phyloP scores from a whole-genome alignment of 2,113 vertebrate genomes.

The Equus przewalskii region DNA sequence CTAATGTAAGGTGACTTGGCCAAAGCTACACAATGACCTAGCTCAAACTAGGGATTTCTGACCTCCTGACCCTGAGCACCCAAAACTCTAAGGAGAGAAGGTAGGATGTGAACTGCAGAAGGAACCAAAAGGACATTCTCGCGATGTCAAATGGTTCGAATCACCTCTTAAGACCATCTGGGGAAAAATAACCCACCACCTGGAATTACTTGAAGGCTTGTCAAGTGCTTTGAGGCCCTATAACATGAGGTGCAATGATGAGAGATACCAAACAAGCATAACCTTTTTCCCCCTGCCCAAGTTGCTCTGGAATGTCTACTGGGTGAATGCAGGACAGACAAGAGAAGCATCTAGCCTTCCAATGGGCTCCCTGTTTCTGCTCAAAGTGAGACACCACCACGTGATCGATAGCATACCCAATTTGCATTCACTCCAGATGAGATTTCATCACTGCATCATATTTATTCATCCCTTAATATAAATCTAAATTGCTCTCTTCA shows the following conservation, averaged over 20 bases:
- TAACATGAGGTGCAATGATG: background rate
- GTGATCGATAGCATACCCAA: slow-evolving; percentile 57
- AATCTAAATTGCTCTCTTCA: slow-evolving; percentile 81
- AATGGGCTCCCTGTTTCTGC: background rate
- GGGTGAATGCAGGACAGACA: background rate
- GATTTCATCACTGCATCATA: slow-evolving; percentile 76
- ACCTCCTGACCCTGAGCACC: background rate
- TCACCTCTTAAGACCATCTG: background rate
- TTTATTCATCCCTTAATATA: slow-evolving; percentile 81
- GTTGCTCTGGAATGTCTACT: background rate
- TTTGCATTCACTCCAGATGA: slow-evolving; percentile 73
- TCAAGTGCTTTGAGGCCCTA: background rate
- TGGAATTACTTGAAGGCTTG: slow-evolving; percentile 12
- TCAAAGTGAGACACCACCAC: background rate
- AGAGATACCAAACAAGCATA: background rate
- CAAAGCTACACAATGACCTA: background rate
- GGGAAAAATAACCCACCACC: background rate
- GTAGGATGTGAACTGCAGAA: background rate
- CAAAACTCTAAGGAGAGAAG: background rate
- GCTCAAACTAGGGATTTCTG: background rate
- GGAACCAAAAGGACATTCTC: background rate
- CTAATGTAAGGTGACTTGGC: background rate
- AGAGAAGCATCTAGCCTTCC: background rate
- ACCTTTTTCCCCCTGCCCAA: background rate
- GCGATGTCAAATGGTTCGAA: background rate